Evolutionary conservation across 2,888 invertebrate species (phyloP), one percentile per base, ranked within the genome.

Genomic region (Pristionchus arcanus): DNA sequence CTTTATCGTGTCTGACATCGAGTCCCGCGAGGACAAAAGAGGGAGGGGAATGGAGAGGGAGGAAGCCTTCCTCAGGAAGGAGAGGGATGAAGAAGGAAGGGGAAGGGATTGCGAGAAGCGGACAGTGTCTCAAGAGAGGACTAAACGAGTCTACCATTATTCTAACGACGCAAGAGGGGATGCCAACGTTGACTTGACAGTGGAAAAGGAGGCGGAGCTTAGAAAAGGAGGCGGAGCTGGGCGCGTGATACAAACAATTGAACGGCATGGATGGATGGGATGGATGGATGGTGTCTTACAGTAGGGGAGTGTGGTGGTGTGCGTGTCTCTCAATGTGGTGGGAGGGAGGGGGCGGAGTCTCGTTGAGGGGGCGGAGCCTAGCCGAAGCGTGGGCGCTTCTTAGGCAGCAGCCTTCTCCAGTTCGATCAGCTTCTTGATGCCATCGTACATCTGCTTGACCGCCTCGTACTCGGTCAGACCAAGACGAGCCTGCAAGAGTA

Each of bases 381-480:
- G 68, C 68, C n/a, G 13, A 25, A 66, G 90, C 91, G 42, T 9
- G 42, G 11, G 63, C 68, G 68, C n/a, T n/a, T 15, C 68, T 77
- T 77, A 77, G 74, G 74, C 74, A 42, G 74, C 74, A 77, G 90
- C 91, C 84, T 91, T 91, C 96, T 98, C 98, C 96, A 98, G 97
- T 96, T 98, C 98, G 96, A 98, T 98, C 96, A 98, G 97, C 96
- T 98, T 98, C 94, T 97, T 95, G 19, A 97, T 96, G 0, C 97
- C 97, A 3, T 97, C 97, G 66, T 97, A 96, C 93, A 97, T 97
- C 95, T 97, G 97, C 93, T 97, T 97, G 90, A 97, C 97, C 74
- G 97, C 97, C 92, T 89, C 97, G 53, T 87, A 96, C 96, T 98
- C 98, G 2, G 97, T 97, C 49, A 97, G 95, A 68, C 97, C 97